phyloP scores from a whole-genome alignment of 2,113 vertebrate species.

The Leptosomus discolor region DNA sequence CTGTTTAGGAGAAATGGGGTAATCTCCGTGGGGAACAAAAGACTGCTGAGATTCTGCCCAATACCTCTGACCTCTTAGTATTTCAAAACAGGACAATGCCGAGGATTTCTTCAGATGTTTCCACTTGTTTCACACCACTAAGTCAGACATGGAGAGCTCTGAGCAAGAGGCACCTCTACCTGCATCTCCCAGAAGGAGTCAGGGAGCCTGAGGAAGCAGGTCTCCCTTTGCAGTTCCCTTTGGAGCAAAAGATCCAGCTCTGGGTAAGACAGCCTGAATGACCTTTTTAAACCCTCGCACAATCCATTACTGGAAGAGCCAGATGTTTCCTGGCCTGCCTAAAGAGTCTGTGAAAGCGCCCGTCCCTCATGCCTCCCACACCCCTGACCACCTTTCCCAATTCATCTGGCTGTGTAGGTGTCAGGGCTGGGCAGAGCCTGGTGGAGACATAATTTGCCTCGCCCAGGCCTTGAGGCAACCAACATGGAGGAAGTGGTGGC shows the following conservation, averaged over 20 bases:
- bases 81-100: background rate
- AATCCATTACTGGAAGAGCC: background rate
- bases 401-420: background rate
- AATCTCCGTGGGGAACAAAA: background rate
- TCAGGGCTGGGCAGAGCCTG: background rate
- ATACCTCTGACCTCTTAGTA: background rate
- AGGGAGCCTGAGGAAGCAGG: background rate
- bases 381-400: background rate
- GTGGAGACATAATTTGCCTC: background rate
- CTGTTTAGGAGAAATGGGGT: background rate
- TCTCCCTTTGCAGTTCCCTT: background rate
- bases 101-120: background rate
- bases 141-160: background rate
- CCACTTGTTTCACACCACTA: background rate
- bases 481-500: background rate
- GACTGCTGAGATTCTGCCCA: background rate
- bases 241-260: background rate
- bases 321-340: background rate
- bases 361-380: background rate
- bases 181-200: background rate
- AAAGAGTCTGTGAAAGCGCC: background rate
- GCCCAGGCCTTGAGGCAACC: background rate
- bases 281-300: background rate
- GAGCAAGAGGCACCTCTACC: fast-evolving
- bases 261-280: fast-evolving